A percentile compares a stretch with the other conserved stretches of the same genome.
phyloP scores from a whole-genome alignment of 2,888 invertebrate species.

The Lamproptera curius region DNA sequence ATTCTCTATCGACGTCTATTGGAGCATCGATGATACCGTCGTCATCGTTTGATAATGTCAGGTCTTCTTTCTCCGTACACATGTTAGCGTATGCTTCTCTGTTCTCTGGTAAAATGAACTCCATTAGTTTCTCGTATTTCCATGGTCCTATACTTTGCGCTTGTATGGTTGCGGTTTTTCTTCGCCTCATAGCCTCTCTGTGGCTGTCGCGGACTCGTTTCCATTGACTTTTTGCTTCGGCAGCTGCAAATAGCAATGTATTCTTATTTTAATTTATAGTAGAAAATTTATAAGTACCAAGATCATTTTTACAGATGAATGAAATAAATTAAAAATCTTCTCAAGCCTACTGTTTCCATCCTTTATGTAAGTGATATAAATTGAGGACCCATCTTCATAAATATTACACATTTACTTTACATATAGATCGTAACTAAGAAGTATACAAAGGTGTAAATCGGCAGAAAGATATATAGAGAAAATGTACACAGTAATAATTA shows the following conservation, averaged over 20 bases:
- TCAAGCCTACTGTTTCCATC: no score
- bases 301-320: no score
- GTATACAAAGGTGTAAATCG: no score
- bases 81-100: conserved; percentile 17
- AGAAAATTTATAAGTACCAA: no score
- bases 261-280: no score
- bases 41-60: conserved; percentile 6
- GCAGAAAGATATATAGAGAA: no score
- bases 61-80: conserved; percentile 5
- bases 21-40: conserved; percentile 6
- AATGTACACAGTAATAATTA: no score
- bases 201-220: conserved; percentile 30
- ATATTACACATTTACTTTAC: no score
- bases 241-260: conserved; percentile 25
- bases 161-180: conserved; percentile 22
- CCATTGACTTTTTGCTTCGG: conserved; percentile 30
- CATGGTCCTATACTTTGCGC: conserved; percentile 26
- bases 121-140: conserved; percentile 28
- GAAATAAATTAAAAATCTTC: no score
- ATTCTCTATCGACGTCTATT: conserved; percentile 19
- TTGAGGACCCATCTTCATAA: no score
- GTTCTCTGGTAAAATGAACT: conserved; percentile 26
- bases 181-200: conserved; percentile 28
- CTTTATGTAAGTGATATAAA: no score
- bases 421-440: no score